Percentiles rank a stretch among this genome's conserved stretches.
Evolutionary conservation across 2,888 invertebrate species (phyloP).

Genomic region (Acrocera orbiculus): DNA sequence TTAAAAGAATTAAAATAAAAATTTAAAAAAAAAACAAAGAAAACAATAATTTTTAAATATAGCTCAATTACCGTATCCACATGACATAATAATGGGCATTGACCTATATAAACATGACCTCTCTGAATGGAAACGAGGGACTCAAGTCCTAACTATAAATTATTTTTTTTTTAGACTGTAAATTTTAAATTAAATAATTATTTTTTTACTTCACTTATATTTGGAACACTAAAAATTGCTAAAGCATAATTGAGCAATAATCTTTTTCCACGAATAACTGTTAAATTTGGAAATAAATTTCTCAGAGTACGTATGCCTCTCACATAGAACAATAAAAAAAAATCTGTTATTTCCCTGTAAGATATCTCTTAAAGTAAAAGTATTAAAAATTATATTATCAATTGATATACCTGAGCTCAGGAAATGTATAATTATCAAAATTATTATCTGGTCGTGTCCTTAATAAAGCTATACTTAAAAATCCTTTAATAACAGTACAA

Average conservation of each 20-base stretch:
- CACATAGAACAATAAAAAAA: constrained; percentile 61
- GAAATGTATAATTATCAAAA: constrained; percentile 41
- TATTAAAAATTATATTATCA: too few relatives aligned
- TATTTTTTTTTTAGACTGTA: neutral
- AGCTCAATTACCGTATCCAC: constrained; percentile 33
- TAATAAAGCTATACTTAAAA: constrained; percentile 51
- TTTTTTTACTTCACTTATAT: constrained; percentile 40
- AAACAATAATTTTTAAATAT: too few relatives aligned
- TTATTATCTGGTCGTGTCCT: constrained; percentile 32
- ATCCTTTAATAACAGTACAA: constrained; percentile 66
- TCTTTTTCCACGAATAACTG: constrained; percentile 66
- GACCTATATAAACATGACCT: constrained; percentile 65
- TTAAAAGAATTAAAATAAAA: neutral
- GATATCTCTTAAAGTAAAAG: neutral
- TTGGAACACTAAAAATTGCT: constrained; percentile 52
- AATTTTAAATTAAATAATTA: too few relatives aligned
- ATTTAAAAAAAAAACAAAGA: too few relatives aligned
- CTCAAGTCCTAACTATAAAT: neutral
- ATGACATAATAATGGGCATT: constrained; percentile 60
- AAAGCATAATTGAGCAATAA: constrained; percentile 67
- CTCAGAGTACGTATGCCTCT: constrained; percentile 51
- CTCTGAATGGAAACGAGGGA: constrained; percentile 48
- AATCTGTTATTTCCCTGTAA: constrained; percentile 61
- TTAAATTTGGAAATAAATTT: constrained; percentile 70
- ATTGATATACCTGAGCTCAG: constrained; percentile 35